These are phyloP conservation scores for Trichechus manatus DNA, from an alignment of 2,113 vertebrate genomes.

Conservation along the genomic window DNA sequence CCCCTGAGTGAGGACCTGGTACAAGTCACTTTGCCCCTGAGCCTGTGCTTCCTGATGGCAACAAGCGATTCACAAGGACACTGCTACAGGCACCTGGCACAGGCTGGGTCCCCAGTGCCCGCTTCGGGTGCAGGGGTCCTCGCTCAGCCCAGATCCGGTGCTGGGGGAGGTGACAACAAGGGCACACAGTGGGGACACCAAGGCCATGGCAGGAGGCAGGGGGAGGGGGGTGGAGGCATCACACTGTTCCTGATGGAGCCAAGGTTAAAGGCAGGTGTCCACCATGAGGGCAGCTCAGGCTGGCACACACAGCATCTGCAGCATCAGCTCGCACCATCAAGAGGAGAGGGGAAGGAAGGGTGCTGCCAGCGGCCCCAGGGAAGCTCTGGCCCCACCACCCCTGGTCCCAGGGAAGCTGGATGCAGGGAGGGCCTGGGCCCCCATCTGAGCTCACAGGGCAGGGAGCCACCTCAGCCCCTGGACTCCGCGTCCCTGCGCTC, in stretches of 20 bases:
- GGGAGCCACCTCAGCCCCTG: too few species aligned
- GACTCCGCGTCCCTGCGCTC: not conserved
- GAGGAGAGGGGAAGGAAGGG: not conserved
- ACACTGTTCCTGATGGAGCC: not conserved
- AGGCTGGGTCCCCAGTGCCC: not conserved
- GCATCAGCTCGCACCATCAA: not conserved
- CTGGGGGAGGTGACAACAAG: not conserved
- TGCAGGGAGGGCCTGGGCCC: not conserved
- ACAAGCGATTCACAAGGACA: not conserved
- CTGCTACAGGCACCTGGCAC: not conserved
- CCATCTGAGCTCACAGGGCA: not conserved
- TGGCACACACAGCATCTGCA: not conserved
- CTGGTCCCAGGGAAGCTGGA: not conserved
- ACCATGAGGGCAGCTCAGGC: not conserved
- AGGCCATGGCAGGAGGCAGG: not conserved
- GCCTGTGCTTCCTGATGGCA: not conserved
- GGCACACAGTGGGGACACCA: too few species aligned
- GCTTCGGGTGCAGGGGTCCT: not conserved
- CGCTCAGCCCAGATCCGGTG: not conserved
- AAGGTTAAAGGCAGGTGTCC: not conserved
- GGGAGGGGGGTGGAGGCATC: not conserved
- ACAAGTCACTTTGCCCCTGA: too few species aligned
- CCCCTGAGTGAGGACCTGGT: rapidly evolving
- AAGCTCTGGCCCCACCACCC: not conserved
- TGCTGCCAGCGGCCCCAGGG: not conserved